These are phyloP conservation scores for Popillia japonica DNA, from an alignment of 1,140 invertebrate species.

Conservation along the genomic window DNA sequence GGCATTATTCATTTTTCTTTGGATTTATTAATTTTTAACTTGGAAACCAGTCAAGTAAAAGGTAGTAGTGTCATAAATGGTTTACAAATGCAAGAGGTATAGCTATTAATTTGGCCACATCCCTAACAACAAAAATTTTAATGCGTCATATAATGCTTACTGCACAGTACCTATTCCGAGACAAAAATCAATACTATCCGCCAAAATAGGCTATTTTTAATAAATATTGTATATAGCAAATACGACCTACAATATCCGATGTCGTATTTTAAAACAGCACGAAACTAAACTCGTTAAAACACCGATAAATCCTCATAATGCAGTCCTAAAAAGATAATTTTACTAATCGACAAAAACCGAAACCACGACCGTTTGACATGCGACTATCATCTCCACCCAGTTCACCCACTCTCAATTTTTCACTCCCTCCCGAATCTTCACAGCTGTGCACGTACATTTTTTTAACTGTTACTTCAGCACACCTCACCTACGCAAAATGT, in stretches of 20 bases:
- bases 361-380: neutral
- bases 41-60: too few relatives aligned
- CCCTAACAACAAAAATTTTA: too few relatives aligned
- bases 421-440: neutral
- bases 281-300: conserved; percentile 25
- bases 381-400: neutral
- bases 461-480: neutral
- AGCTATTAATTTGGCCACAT: too few relatives aligned
- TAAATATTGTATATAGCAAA: too few relatives aligned
- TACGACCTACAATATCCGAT: neutral
- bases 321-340: conserved; percentile 1
- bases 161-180: too few relatives aligned
- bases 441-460: neutral
- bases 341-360: neutral
- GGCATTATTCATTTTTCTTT: too few relatives aligned
- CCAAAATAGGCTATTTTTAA: too few relatives aligned
- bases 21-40: too few relatives aligned
- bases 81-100: too few relatives aligned
- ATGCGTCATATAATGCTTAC: too few relatives aligned
- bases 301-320: conserved; percentile 4
- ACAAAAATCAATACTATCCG: too few relatives aligned
- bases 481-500: neutral
- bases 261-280: conserved; percentile 19
- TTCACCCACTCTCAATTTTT: neutral
- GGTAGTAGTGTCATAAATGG: too few relatives aligned